phyloP scores from a whole-genome alignment of 2,113 vertebrate genomes.

The Arizona elegans region DNA sequence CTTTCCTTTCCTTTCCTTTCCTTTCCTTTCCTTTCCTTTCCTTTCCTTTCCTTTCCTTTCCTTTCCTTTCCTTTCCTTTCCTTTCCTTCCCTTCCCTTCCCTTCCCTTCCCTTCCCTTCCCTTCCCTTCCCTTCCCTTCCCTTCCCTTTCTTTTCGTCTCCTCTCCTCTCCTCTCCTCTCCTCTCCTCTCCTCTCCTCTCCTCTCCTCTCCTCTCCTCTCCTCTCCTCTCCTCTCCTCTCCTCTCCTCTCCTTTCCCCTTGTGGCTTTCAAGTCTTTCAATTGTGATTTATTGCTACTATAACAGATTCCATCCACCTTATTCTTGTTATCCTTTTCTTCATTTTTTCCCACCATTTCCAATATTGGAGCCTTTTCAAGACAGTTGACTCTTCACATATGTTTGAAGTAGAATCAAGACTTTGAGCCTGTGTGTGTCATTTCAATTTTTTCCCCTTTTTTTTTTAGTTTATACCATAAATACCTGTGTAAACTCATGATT shows the following conservation, averaged over 20 bases:
- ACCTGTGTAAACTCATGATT: background rate
- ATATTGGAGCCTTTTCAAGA: background rate
- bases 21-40: too few relatives aligned
- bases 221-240: too few relatives aligned
- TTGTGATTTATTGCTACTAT: background rate
- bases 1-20: too few relatives aligned
- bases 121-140: too few relatives aligned
- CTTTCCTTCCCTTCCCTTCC: too few relatives aligned
- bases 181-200: too few relatives aligned
- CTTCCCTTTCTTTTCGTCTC: too few relatives aligned
- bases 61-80: too few relatives aligned
- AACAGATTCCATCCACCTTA: background rate
- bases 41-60: too few relatives aligned
- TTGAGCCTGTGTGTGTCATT: background rate
- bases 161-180: too few relatives aligned
- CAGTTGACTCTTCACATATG: background rate
- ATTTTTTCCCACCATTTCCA: background rate
- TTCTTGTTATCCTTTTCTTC: background rate
- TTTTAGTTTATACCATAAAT: background rate
- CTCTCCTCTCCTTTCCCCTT: too few relatives aligned
- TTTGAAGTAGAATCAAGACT: background rate
- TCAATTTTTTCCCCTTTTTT: background rate
- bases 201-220: too few relatives aligned
- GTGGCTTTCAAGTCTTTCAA: background rate
- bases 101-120: fast-evolving